phyloP scores from a whole-genome alignment of 2,797 vertebrate species.

The Parambassis ranga region DNA sequence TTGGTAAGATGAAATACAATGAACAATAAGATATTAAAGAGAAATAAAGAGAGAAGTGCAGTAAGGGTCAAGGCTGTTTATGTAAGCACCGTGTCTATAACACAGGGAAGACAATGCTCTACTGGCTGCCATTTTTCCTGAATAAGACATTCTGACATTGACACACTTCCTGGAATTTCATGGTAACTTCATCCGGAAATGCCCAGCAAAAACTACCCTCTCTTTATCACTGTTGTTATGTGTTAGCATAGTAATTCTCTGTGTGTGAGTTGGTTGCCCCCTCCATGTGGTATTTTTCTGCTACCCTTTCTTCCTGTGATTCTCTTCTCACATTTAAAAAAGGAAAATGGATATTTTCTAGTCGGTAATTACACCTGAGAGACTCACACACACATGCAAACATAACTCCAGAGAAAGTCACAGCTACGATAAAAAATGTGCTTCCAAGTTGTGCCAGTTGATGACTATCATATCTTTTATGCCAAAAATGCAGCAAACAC shows the following conservation, averaged over 20 bases:
- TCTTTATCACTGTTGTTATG: not conserved
- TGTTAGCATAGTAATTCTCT: not conserved
- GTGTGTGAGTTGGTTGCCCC: not conserved
- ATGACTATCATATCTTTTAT: not conserved
- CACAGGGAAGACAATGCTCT: slow-evolving; percentile 62
- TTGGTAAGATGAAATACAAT: slow-evolving; percentile 14
- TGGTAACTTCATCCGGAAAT: slow-evolving; percentile 37
- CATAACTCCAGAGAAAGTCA: not conserved
- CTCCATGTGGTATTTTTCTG: slow-evolving; percentile 25
- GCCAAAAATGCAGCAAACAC: not conserved
- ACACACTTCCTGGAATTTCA: slow-evolving; percentile 69
- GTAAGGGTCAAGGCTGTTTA: slow-evolving; percentile 48
- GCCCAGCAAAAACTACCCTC: not conserved
- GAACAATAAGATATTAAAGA: slow-evolving; percentile 52
- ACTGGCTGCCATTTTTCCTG: slow-evolving; percentile 57
- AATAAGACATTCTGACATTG: slow-evolving; percentile 47
- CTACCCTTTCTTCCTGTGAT: not conserved
- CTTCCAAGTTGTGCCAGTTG: not conserved
- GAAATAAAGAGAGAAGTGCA: slow-evolving; percentile 18
- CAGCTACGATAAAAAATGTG: not conserved
- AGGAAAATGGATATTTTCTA: slow-evolving; percentile 58
- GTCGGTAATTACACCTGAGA: slow-evolving; percentile 59
- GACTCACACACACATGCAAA: not conserved
- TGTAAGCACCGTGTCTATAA: slow-evolving; percentile 10
- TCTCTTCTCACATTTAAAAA: slow-evolving; percentile 29